Evolutionary conservation across 2,888 invertebrate genomes (phyloP).

Genomic region (Parelbella ahira): DNA sequence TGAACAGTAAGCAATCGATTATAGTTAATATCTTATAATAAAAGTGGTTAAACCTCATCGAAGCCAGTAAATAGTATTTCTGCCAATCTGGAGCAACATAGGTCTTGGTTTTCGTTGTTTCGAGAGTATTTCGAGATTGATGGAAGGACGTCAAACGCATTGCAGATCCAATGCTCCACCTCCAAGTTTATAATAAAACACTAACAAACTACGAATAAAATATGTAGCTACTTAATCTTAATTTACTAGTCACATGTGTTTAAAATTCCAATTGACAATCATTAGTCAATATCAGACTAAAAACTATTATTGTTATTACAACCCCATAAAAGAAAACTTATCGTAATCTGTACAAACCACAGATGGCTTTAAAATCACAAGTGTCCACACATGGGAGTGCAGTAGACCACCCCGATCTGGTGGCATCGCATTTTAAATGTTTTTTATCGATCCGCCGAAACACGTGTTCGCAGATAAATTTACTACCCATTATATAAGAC

Average conservation of each 20-base stretch:
- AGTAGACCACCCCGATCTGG: slow-evolving; percentile 54
- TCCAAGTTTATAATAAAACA: no score
- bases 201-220: no score
- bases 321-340: slow-evolving; percentile 17
- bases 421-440: slow-evolving; percentile 44
- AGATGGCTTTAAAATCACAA: slow-evolving; percentile 27
- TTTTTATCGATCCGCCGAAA: slow-evolving; percentile 55
- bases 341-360: slow-evolving; percentile 19
- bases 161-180: no score
- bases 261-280: slow-evolving; percentile 10
- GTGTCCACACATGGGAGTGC: slow-evolving; percentile 45
- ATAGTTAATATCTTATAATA: no score
- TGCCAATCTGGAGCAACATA: no score
- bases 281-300: slow-evolving; percentile 5
- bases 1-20: no score
- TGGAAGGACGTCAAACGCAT: no score
- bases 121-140: no score
- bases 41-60: no score
- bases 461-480: slow-evolving; percentile 68
- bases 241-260: slow-evolving; percentile 12
- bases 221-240: no score
- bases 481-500: slow-evolving; percentile 34
- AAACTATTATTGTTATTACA: slow-evolving; percentile 21
- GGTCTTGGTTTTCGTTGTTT: no score
- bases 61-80: no score